Conservation (phyloP, 2,888 invertebrate genomes). For the Melieria omissa region DNA sequence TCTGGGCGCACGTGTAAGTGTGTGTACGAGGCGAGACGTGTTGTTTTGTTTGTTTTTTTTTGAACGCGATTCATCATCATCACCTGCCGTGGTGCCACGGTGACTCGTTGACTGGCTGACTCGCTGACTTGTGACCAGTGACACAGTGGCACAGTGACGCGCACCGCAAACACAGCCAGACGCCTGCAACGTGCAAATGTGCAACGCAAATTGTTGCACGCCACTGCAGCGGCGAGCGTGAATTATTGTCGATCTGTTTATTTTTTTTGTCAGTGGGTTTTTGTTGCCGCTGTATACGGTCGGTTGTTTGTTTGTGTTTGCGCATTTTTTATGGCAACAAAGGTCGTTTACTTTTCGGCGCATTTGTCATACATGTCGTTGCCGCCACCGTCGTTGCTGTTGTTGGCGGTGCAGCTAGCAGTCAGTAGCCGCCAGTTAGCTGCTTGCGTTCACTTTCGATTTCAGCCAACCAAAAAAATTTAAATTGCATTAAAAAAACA, state of each 20-base stretch:
- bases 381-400: conserved; percentile 7
- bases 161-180: conserved; percentile 36
- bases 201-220: conserved; percentile 48
- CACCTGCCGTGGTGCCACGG: background rate
- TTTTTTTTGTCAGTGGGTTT: conserved; percentile 43
- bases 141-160: conserved; percentile 44
- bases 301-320: conserved; percentile 26
- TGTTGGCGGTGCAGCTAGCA: conserved; percentile 2
- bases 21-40: conserved; percentile 16
- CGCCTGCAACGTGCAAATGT: background rate
- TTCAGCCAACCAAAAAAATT: conserved; percentile 14
- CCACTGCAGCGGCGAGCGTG: conserved; percentile 47
- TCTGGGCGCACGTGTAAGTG: no score
- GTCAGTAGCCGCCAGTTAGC: background rate
- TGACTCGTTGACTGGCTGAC: conserved; percentile 2
- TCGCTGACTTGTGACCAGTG: conserved; percentile 31
- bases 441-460: conserved; percentile 33
- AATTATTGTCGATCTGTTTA: conserved; percentile 21
- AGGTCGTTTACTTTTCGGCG: conserved; percentile 66
- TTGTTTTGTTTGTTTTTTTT: conserved; percentile 19
- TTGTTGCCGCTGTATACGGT: conserved; percentile 38
- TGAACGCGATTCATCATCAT: background rate
- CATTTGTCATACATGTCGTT: conserved; percentile 31
- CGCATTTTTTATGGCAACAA: conserved; percentile 59
- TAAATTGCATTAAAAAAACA: background rate